Evolutionary conservation across 2,888 invertebrate genomes (phyloP).

Genomic region (Aspidiotus rigidus): DNA sequence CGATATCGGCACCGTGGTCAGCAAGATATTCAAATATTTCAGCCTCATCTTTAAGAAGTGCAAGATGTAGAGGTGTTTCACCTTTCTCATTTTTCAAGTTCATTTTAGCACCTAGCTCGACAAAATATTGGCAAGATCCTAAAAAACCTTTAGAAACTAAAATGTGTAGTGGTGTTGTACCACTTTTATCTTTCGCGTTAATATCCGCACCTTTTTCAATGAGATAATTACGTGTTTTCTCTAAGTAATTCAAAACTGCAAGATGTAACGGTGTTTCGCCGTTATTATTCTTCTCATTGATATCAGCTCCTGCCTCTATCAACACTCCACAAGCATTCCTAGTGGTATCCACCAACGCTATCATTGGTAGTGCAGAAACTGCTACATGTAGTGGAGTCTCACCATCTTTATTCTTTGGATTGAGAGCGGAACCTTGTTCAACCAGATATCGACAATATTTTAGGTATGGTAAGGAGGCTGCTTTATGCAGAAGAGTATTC

Average conservation of each 20-base stretch:
- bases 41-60: not conserved
- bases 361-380: too few relatives aligned
- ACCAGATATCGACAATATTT: too few relatives aligned
- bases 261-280: not conserved
- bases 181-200: not conserved
- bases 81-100: not conserved
- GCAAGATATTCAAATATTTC: too few relatives aligned
- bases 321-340: too few relatives aligned
- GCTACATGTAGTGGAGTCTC: too few relatives aligned
- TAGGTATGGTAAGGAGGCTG: too few relatives aligned
- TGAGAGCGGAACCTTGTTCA: too few relatives aligned
- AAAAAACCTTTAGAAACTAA: not conserved
- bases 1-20: too few relatives aligned
- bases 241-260: not conserved
- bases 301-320: too few relatives aligned
- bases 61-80: not conserved
- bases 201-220: not conserved
- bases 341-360: too few relatives aligned
- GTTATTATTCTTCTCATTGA: not conserved
- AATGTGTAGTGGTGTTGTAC: not conserved
- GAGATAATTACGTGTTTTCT: not conserved
- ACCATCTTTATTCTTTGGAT: too few relatives aligned
- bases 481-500: too few relatives aligned
- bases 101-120: not conserved
- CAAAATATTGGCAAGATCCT: not conserved